Base-by-base conservation (phyloP, 2,888 invertebrate genomes). In the Leptura quadrifasciata region DNA sequence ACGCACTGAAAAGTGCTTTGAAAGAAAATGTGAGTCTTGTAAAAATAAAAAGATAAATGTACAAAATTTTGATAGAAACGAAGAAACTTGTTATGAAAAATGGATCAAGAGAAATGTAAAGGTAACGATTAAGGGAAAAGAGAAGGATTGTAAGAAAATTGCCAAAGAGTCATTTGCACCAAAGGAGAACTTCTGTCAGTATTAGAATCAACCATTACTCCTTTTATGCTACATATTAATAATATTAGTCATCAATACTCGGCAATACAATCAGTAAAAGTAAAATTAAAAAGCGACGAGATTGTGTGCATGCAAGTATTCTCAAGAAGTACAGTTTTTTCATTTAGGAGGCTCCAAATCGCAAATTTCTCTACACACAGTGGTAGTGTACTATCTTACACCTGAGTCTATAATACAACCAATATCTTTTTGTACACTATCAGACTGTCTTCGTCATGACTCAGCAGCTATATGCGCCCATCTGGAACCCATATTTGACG, bases 21-120 rank as follows among this genome's bases (percentile, higher is more conserved):
- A 39, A 39, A 39, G 39, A 39, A 39, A 39, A 39, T 39, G 39
- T 39, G 39, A 39, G 39, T 39, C 39, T 39, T 39, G 39, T 39
- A 39, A 12, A 39, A 39, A 39, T 39, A 39, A 39, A 39, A 39
- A 39, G 39, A 39, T 12, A 15, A 39, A 39, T 39, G 39, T 39
- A 39, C 39, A 39, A 39, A 39, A 39, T 39, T 39, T 39, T 39
- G 39, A 39, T 39, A 39, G 39, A 39, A 39, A 39, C 12, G 39
- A 39, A 39, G 39, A 39, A 39, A 39, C 12, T 39, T 39, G 39
- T 10, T 39, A 39, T 39, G 12, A 39, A 39, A 39, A 39, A 39
- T 12, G 39, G 39, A 39, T 39, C 39, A 12, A 39, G 3, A 39
- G 39, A 39, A 39, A 39, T 39, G 39, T 39, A 39, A 39, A 12